Evolutionary conservation across 2,797 vertebrate species (phyloP).

Genomic region (Neomorphus geoffroyi): DNA sequence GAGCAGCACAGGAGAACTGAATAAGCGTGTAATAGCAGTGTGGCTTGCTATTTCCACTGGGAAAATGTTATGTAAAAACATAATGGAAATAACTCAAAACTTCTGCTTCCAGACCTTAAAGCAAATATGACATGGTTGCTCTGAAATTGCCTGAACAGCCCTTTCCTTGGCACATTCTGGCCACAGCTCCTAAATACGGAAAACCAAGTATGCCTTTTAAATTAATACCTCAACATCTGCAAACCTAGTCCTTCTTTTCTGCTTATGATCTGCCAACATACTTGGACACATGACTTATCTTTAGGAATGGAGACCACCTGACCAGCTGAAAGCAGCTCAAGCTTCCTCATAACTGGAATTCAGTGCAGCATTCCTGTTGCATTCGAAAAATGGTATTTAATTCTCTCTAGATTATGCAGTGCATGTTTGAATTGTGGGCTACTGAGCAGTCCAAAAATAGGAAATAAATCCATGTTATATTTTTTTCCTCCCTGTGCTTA

Average conservation of each 20-base stretch:
- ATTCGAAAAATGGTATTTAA: neutral
- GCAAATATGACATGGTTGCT: neutral
- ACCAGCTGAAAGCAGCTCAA: neutral
- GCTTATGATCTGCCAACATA: neutral
- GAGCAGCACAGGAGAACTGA: neutral
- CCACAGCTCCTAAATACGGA: neutral
- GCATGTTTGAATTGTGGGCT: neutral
- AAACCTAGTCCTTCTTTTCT: neutral
- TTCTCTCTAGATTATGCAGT: neutral
- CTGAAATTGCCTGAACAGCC: neutral
- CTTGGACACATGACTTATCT: neutral
- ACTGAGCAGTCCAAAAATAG: neutral
- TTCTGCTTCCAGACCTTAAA: neutral
- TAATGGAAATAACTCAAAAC: neutral
- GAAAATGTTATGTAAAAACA: neutral
- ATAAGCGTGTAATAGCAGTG: fast-evolving
- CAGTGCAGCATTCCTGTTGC: neutral
- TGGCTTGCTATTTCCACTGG: neutral
- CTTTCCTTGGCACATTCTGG: neutral
- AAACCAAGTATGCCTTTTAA: neutral
- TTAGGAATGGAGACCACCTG: neutral
- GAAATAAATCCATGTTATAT: neutral
- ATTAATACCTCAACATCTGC: neutral
- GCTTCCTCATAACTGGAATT: neutral
- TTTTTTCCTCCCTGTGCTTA: neutral